Evolutionary conservation across 2,888 invertebrate species (phyloP).

Genomic region (Laothoe populi): DNA sequence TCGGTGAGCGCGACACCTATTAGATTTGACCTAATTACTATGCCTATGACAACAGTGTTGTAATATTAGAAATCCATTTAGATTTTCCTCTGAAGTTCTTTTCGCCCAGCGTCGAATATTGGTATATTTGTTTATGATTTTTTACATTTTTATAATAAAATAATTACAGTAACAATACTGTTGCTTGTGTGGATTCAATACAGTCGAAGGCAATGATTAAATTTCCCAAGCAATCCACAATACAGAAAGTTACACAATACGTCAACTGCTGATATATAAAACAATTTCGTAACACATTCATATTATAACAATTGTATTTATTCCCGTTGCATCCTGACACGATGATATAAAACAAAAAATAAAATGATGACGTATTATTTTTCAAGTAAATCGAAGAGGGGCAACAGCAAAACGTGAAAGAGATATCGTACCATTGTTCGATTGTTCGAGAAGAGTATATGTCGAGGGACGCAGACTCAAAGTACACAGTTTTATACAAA

Average conservation of each 20-base stretch:
- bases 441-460: constrained; percentile 57
- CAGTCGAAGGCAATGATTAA: neutral
- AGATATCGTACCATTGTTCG: constrained; percentile 53
- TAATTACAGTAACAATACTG: neutral
- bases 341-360: constrained; percentile 25
- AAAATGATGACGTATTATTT: constrained; percentile 65
- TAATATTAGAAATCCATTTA: constrained; percentile 21
- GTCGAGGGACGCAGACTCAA: constrained; percentile 60
- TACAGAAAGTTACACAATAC: constrained; percentile 7
- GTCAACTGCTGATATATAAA: constrained; percentile 1
- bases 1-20: constrained; percentile 13
- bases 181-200: neutral
- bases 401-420: constrained; percentile 72
- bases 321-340: constrained; percentile 14
- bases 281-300: constrained; percentile 10
- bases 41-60: neutral
- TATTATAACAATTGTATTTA: neutral
- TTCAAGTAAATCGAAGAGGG: constrained; percentile 80
- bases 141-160: neutral
- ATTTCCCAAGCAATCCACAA: neutral
- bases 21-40: neutral
- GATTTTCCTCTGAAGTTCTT: constrained; percentile 12
- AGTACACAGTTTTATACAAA: constrained; percentile 62
- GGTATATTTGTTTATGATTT: neutral
- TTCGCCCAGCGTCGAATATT: constrained; percentile 10